These are phyloP conservation scores for Palythoa heliodiscus DNA, from an alignment of 92 coral and sea anemone species.

Conservation along the genomic window DNA sequence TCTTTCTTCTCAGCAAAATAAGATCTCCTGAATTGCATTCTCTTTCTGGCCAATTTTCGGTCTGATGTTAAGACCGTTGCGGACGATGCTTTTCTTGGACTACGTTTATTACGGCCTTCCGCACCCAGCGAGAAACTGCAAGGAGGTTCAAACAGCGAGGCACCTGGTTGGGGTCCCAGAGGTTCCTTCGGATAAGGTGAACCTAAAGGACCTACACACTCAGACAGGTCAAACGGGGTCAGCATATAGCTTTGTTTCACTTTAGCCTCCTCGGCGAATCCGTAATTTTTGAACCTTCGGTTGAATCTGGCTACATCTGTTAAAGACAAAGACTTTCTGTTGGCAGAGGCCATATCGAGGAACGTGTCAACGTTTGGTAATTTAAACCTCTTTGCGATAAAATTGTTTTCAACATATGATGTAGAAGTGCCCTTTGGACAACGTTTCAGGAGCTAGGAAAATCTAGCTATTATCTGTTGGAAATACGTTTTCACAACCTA, in stretches of 20 bases:
- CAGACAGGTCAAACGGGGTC: slow-evolving; percentile 16
- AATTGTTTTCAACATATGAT: not conserved
- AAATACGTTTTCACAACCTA: not conserved
- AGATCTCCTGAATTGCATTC: not conserved
- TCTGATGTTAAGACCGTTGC: not conserved
- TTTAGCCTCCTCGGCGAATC: not conserved
- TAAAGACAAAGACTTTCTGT: not conserved
- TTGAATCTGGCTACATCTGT: no score
- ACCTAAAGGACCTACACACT: not conserved
- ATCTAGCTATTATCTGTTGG: no score
- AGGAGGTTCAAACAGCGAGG: not conserved
- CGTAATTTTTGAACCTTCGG: not conserved
- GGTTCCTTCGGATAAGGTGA: slow-evolving; percentile 13
- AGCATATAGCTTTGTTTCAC: not conserved
- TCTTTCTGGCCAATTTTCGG: not conserved
- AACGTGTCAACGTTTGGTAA: not conserved
- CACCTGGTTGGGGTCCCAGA: not conserved
- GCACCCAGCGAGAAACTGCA: not conserved
- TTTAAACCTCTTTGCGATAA: not conserved
- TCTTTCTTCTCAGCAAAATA: not conserved
- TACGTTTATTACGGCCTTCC: not conserved
- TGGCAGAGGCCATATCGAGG: not conserved
- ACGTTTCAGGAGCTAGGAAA: no score
- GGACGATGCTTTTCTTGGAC: not conserved
- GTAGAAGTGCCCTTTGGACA: not conserved